Conservation (phyloP, 2,113 vertebrate genomes). For the Tichodroma muraria region DNA sequence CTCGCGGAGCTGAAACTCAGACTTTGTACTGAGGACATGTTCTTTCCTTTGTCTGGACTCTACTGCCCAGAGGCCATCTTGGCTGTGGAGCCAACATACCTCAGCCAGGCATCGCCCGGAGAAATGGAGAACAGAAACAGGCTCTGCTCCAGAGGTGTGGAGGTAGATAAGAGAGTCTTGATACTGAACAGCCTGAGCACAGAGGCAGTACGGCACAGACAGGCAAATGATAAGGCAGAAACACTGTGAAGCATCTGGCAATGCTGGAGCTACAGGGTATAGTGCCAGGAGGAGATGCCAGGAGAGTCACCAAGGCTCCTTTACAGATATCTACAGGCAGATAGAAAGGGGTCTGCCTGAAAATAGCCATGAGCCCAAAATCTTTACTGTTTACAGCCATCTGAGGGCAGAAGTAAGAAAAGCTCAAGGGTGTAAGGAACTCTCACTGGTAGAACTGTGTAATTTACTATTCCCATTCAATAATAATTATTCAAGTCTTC, state of each 20-base stretch:
- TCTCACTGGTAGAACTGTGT: background rate
- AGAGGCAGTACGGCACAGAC: background rate
- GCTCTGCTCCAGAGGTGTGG: background rate
- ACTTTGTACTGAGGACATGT: background rate
- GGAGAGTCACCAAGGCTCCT: background rate
- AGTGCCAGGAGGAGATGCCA: background rate
- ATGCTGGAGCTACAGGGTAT: background rate
- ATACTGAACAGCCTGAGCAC: background rate
- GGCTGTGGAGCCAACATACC: background rate
- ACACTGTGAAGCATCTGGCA: background rate
- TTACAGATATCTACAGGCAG: background rate
- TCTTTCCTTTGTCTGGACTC: background rate
- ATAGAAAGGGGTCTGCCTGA: background rate
- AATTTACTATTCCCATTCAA: background rate
- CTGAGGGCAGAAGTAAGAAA: background rate
- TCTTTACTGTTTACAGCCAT: background rate
- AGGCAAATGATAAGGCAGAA: background rate
- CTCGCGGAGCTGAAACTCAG: background rate
- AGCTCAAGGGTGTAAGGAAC: background rate
- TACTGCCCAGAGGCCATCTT: background rate
- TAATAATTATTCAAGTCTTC: background rate
- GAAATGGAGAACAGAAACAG: background rate
- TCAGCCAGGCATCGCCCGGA: background rate
- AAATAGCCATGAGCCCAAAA: background rate
- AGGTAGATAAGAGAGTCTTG: background rate